Percentiles rank a stretch among this genome's conserved stretches.
phyloP scores from a whole-genome alignment of 2,797 vertebrate species.

The Poeciliopsis gracilis region DNA sequence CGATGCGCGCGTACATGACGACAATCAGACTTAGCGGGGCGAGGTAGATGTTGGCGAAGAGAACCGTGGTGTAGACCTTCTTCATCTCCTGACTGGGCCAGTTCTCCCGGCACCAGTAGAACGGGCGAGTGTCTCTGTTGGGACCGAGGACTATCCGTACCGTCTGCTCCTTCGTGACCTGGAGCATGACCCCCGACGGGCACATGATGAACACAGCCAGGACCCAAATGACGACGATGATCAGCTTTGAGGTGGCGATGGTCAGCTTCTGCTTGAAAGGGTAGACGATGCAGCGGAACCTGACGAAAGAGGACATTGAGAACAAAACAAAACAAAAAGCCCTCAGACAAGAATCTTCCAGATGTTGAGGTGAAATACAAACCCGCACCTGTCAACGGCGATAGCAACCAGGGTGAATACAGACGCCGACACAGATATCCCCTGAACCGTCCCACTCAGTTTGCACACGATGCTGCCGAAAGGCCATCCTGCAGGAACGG shows the following conservation, averaged over 20 bases:
- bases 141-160: conserved; percentile 80
- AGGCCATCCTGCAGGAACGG: conserved; percentile 87
- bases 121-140: conserved; percentile 73
- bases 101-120: conserved; percentile 91
- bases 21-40: conserved; percentile 88
- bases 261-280: conserved; percentile 92
- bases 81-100: conserved; percentile 91
- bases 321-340: not conserved
- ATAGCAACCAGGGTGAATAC: conserved; percentile 95
- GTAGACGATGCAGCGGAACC: conserved; percentile 89
- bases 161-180: conserved; percentile 84
- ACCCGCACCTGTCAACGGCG: conserved; percentile 88
- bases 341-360: not conserved
- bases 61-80: conserved; percentile 90
- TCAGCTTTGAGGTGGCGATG: conserved; percentile 78
- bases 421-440: conserved; percentile 92
- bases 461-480: conserved; percentile 92
- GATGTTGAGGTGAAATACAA: not conserved
- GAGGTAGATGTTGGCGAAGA: conserved; percentile 92
- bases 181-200: conserved; percentile 91
- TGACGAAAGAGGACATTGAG: conserved; percentile 56
- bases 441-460: conserved; percentile 91
- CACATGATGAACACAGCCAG: conserved; percentile 89
- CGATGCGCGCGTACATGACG: conserved; percentile 87
- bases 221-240: conserved; percentile 87